phyloP scores from a whole-genome alignment of 2,113 vertebrate genomes.

The Forbesichthys papilliferus region DNA sequence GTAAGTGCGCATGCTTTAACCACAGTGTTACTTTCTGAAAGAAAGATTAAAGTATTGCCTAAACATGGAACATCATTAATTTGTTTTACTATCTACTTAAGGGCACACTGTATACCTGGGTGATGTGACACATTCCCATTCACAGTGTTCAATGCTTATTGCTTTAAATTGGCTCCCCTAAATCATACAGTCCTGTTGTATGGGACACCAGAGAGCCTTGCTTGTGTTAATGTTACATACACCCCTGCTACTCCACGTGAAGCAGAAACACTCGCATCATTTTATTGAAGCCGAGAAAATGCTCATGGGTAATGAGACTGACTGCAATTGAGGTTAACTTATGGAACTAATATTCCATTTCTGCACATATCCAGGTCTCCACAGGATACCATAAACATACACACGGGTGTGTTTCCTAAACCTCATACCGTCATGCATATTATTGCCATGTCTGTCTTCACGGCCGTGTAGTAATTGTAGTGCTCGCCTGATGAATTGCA shows the following conservation, averaged over 20 bases:
- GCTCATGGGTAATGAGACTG: conserved; percentile 72
- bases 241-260: conserved; percentile 61
- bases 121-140: conserved; percentile 60
- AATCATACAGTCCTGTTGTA: conserved; percentile 71
- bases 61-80: conserved; percentile 72
- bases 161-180: conserved; percentile 83
- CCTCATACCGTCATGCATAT: conserved; percentile 58
- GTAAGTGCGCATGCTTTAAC: conserved; percentile 64
- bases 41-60: conserved; percentile 66
- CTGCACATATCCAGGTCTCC: conserved; percentile 67
- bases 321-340: conserved; percentile 80
- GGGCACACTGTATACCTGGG: conserved; percentile 64
- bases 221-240: conserved; percentile 72
- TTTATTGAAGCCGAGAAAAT: conserved; percentile 65
- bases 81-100: conserved; percentile 78
- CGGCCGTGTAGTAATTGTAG: conserved; percentile 47
- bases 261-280: conserved; percentile 69
- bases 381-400: conserved; percentile 67
- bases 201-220: conserved; percentile 73
- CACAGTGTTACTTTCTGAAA: conserved; percentile 35
- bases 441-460: conserved; percentile 59
- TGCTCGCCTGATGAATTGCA: conserved; percentile 50
- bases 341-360: conserved; percentile 80
- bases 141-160: conserved; percentile 73
- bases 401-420: conserved; percentile 64